Percentiles rank a stretch among this genome's conserved stretches.
Evolutionary conservation across 2,888 invertebrate species (phyloP).

Genomic region (Agonum fuliginosum): DNA sequence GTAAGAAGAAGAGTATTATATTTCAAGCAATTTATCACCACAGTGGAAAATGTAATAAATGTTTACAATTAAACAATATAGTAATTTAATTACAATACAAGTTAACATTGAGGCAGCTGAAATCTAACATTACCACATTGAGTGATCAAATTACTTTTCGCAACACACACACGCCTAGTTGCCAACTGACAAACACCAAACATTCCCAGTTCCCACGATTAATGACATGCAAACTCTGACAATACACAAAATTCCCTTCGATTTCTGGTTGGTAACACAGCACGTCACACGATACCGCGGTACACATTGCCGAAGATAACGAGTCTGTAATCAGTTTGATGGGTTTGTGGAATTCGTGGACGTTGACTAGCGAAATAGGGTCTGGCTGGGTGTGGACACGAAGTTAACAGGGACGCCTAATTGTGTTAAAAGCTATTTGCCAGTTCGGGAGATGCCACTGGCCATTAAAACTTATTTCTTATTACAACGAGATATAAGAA

Average conservation of each 20-base stretch:
- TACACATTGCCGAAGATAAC: constrained; percentile 21
- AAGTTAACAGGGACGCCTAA: background rate
- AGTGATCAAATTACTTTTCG: too few relatives aligned
- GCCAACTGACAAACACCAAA: too few relatives aligned
- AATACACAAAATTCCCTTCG: background rate
- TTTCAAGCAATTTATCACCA: too few relatives aligned
- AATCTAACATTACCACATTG: too few relatives aligned
- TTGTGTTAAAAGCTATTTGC: constrained; percentile 12
- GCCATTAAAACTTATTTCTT: background rate
- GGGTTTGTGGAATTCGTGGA: constrained; percentile 4
- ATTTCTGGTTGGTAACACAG: background rate
- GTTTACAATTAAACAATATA: too few relatives aligned
- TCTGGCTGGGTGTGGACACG: background rate
- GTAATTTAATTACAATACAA: too few relatives aligned
- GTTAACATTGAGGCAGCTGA: too few relatives aligned
- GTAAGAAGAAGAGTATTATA: too few relatives aligned
- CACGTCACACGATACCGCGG: constrained; percentile 15
- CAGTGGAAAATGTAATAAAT: too few relatives aligned
- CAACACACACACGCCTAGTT: too few relatives aligned
- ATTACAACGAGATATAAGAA: too few relatives aligned
- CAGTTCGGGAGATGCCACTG: background rate
- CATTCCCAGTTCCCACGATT: too few relatives aligned
- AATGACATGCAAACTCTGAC: background rate
- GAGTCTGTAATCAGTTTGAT: constrained; percentile 29
- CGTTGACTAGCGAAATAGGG: background rate